Evolutionary conservation across 2,113 vertebrate species (phyloP).

Genomic region (Arizona elegans): DNA sequence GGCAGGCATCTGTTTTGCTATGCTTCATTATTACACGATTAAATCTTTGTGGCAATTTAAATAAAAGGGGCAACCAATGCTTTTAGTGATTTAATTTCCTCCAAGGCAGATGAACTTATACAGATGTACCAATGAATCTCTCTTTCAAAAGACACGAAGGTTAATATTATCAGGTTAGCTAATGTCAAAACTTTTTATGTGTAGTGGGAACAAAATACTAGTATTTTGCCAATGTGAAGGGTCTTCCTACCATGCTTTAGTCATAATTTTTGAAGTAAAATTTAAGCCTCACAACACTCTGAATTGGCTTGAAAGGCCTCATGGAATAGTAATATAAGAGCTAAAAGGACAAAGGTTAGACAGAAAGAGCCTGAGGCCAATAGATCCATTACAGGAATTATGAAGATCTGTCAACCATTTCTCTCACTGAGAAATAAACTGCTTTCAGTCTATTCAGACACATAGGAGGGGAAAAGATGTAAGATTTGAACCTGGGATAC

Average conservation of each 20-base stretch:
- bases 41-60: background rate
- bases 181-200: background rate
- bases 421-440: background rate
- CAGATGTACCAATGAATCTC: background rate
- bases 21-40: background rate
- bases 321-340: background rate
- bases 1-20: background rate
- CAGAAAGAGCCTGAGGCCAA: background rate
- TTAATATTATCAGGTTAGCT: background rate
- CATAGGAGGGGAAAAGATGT: background rate
- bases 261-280: background rate
- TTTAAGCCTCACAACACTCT: background rate
- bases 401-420: background rate
- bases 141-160: background rate
- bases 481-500: background rate
- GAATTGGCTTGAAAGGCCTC: background rate
- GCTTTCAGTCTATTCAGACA: background rate
- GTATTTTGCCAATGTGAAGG: background rate
- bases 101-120: background rate
- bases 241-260: background rate
- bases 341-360: background rate
- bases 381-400: background rate
- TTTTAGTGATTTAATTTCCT: background rate
- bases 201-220: background rate
- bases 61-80: background rate